Conservation (phyloP, 2,797 vertebrate genomes). For the Xenopus petersii region DNA sequence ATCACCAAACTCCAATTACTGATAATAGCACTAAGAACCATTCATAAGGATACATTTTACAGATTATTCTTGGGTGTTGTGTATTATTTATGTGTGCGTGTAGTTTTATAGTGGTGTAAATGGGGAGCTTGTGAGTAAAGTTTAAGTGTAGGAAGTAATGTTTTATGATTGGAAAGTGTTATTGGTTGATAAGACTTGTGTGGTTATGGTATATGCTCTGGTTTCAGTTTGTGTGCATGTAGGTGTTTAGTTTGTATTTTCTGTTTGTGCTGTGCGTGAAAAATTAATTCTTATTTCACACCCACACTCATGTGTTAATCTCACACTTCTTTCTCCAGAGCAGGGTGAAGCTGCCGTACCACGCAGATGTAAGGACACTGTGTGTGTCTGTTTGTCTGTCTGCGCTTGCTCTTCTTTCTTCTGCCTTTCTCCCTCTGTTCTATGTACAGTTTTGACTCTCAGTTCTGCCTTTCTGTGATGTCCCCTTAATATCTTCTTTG, state of each 20-base stretch:
- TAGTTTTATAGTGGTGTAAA: constrained; percentile 7
- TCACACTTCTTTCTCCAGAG: constrained; percentile 90
- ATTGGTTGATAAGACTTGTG: constrained; percentile 14
- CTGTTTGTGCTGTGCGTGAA: constrained; percentile 14
- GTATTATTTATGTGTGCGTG: neutral
- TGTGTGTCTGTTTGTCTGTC: constrained; percentile 47
- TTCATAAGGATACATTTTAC: too few relatives aligned
- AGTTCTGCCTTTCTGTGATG: constrained; percentile 17
- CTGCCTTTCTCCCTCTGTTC: constrained; percentile 46
- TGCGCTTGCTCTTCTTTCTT: constrained; percentile 50
- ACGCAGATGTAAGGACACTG: constrained; percentile 93
- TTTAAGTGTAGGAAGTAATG: neutral
- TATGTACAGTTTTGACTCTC: constrained; percentile 25
- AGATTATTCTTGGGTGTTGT: too few relatives aligned
- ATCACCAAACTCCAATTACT: too few relatives aligned
- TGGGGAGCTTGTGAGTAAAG: neutral
- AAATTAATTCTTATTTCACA: constrained; percentile 19
- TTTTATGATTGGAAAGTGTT: constrained; percentile 2
- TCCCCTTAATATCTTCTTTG: constrained; percentile 15
- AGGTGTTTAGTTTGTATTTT: too few relatives aligned
- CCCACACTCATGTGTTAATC: constrained; percentile 55
- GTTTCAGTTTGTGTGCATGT: constrained; percentile 6
- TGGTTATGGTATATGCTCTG: neutral
- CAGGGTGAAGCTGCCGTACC: constrained; percentile 97
- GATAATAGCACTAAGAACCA: too few relatives aligned